Percentiles rank a stretch among this genome's conserved stretches.
phyloP scores from a whole-genome alignment of 2,888 invertebrate species.

The Amphimallon solstitiale region DNA sequence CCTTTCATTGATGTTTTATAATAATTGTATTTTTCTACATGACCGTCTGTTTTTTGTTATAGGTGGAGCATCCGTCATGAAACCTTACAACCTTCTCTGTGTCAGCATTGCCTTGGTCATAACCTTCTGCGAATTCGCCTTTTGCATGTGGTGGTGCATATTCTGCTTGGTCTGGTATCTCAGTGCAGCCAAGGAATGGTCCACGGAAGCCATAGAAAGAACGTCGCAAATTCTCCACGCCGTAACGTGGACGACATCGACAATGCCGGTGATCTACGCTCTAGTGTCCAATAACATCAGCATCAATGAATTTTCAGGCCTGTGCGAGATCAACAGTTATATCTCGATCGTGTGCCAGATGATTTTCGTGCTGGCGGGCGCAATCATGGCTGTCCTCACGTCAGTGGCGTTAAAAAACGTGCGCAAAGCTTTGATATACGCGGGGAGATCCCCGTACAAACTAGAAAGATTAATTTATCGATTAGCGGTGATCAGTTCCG shows the following conservation, averaged over 20 bases:
- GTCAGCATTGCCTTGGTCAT: constrained; percentile 53
- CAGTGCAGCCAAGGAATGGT: constrained; percentile 92
- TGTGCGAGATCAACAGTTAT: constrained; percentile 74
- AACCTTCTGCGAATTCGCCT: constrained; percentile 79
- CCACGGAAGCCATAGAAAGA: constrained; percentile 89
- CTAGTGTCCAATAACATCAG: constrained; percentile 81
- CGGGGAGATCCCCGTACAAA: constrained; percentile 70
- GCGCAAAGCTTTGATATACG: constrained; percentile 67
- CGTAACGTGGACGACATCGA: constrained; percentile 88
- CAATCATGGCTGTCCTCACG: constrained; percentile 78
- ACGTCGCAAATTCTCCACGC: constrained; percentile 88
- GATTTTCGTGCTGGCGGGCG: constrained; percentile 67
- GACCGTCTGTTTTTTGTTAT: background rate
- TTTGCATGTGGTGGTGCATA: constrained; percentile 88
- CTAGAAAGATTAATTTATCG: constrained; percentile 77
- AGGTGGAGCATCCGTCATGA: constrained; percentile 38
- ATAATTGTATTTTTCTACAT: background rate
- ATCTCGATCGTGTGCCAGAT: constrained; percentile 51
- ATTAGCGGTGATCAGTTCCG: constrained; percentile 79
- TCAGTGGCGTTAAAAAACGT: constrained; percentile 82
- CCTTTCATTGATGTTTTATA: background rate
- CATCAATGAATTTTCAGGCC: constrained; percentile 82
- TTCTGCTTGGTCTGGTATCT: constrained; percentile 90
- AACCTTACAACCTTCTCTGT: constrained; percentile 47
- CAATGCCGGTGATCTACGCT: constrained; percentile 85